phyloP scores from a whole-genome alignment of 2,113 vertebrate species.

The Scolopax mira region DNA sequence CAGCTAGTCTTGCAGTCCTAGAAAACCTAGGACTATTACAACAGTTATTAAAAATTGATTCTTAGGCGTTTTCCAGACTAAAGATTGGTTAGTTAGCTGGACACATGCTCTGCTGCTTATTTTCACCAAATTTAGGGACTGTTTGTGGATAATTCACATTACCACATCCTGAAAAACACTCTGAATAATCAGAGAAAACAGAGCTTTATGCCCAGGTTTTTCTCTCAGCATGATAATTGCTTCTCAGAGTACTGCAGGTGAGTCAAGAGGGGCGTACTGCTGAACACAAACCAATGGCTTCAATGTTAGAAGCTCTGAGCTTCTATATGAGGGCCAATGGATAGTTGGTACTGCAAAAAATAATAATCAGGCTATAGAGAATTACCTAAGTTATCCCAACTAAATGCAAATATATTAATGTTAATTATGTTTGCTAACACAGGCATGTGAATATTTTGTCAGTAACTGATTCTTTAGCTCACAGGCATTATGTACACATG shows the following conservation, averaged over 20 bases:
- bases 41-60: neutral
- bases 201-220: neutral
- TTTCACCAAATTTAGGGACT: neutral
- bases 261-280: neutral
- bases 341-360: neutral
- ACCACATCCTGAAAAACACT: neutral
- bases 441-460: neutral
- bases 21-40: neutral
- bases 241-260: neutral
- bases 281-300: neutral
- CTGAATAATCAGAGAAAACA: neutral
- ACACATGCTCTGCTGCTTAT: neutral
- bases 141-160: neutral
- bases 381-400: neutral
- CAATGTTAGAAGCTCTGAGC: neutral
- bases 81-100: neutral
- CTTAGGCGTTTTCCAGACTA: neutral
- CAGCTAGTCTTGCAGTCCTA: neutral
- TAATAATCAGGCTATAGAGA: neutral
- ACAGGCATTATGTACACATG: rapidly evolving
- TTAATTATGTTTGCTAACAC: neutral
- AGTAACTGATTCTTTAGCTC: neutral
- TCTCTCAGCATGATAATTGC: neutral
- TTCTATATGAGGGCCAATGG: neutral
- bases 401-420: neutral